Conservation (phyloP, 2,113 vertebrate genomes). For the Circaetus cinerascens region DNA sequence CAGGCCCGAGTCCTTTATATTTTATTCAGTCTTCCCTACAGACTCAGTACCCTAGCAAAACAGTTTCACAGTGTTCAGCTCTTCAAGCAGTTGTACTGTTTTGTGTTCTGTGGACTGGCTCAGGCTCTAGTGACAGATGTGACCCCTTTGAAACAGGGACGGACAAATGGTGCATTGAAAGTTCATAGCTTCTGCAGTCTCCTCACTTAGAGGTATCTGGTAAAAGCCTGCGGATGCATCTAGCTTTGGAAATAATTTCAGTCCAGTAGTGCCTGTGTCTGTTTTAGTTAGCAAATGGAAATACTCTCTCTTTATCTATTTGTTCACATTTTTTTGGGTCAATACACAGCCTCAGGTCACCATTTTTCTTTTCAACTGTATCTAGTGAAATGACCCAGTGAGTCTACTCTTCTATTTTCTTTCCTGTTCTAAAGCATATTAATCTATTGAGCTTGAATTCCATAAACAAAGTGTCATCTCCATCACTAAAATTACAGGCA, state of each 20-base stretch:
- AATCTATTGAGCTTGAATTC: not conserved
- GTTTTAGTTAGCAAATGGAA: conserved; percentile 38
- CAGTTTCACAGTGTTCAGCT: conserved; percentile 69
- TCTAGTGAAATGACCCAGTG: conserved; percentile 17
- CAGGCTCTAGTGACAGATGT: conserved; percentile 59
- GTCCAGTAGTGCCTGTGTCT: not conserved
- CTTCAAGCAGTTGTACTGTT: conserved; percentile 62
- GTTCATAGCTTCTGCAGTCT: conserved; percentile 35
- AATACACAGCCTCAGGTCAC: conserved; percentile 56
- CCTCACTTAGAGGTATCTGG: conserved; percentile 32
- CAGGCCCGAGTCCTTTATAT: conserved; percentile 28
- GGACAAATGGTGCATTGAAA: conserved; percentile 31
- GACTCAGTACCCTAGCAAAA: conserved; percentile 56
- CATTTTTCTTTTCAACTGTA: conserved; percentile 35
- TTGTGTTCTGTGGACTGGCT: conserved; percentile 62
- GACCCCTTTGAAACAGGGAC: conserved; percentile 33
- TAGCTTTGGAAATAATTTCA: conserved; percentile 21
- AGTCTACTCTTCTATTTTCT: conserved; percentile 10
- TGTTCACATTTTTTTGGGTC: conserved; percentile 56
- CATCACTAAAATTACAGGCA: not conserved
- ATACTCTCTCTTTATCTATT: conserved; percentile 10
- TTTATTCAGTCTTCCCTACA: conserved; percentile 55
- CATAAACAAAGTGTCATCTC: conserved; percentile 2
- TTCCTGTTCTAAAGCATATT: not conserved
- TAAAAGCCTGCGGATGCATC: not conserved